phyloP scores from a whole-genome alignment of 2,113 vertebrate species.

The Leptodactylus fuscus region DNA sequence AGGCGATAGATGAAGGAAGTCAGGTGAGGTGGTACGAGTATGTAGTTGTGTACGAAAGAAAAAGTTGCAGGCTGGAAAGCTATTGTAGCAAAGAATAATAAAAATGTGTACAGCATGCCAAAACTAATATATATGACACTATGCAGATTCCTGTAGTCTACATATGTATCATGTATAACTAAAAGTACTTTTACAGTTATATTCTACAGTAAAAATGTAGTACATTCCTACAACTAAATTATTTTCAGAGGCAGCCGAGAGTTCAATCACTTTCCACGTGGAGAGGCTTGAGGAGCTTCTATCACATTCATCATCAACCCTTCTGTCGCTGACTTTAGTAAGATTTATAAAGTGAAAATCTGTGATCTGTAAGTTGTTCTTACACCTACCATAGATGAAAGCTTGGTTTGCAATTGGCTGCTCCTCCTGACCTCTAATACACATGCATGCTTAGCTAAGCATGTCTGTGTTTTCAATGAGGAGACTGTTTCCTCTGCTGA shows the following conservation, averaged over 20 bases:
- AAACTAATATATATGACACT: background rate
- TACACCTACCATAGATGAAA: too few species aligned
- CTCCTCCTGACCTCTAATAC: too few species aligned
- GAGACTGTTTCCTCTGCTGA: too few species aligned
- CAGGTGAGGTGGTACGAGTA: slow-evolving; percentile 77
- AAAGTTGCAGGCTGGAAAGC: background rate
- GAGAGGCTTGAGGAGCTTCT: too few species aligned
- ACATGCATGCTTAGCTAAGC: too few species aligned
- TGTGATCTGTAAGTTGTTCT: too few species aligned
- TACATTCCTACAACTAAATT: background rate
- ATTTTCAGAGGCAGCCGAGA: background rate
- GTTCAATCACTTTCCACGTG: too few species aligned
- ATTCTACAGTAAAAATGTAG: background rate
- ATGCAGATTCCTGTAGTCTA: background rate
- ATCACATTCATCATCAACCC: too few species aligned
- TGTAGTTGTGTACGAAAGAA: background rate
- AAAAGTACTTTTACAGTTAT: background rate
- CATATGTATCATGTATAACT: background rate
- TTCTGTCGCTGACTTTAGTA: too few species aligned
- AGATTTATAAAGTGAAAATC: too few species aligned
- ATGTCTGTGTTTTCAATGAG: too few species aligned
- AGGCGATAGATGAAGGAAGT: slow-evolving; percentile 87
- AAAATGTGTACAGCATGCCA: background rate
- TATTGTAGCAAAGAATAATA: background rate
- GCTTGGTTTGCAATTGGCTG: too few species aligned